Percentiles rank a stretch among this genome's conserved stretches.
phyloP scores from a whole-genome alignment of 2,888 invertebrate genomes.

The Ormyrus nitidulus region DNA sequence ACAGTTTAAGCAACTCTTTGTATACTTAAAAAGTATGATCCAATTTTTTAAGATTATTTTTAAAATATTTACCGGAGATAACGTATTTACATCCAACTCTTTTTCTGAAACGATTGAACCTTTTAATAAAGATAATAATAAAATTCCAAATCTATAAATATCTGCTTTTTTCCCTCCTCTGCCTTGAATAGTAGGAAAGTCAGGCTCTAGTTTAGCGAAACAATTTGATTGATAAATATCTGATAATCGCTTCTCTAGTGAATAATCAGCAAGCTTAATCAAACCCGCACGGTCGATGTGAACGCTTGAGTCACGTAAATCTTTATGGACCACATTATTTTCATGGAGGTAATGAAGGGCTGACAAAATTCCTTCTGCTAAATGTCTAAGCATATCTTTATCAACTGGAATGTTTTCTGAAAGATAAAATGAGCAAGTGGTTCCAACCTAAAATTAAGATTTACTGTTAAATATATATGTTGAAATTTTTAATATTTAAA shows the following conservation, averaged over 20 bases:
- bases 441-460: slow-evolving; percentile 68
- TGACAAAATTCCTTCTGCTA: slow-evolving; percentile 84
- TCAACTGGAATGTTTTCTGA: slow-evolving; percentile 77
- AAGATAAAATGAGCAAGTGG: slow-evolving; percentile 76
- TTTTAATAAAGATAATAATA: slow-evolving; percentile 82
- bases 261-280: slow-evolving; percentile 82
- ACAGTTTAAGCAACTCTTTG: too few species aligned
- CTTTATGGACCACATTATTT: slow-evolving; percentile 88
- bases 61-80: slow-evolving; percentile 70
- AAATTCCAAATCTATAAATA: slow-evolving; percentile 83
- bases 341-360: slow-evolving; percentile 88
- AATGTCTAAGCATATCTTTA: slow-evolving; percentile 79
- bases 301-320: slow-evolving; percentile 85
- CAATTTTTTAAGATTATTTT: background rate
- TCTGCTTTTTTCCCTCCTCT: slow-evolving; percentile 84
- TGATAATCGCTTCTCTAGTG: slow-evolving; percentile 82
- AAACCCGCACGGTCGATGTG: slow-evolving; percentile 82
- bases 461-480: background rate
- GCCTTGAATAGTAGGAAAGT: slow-evolving; percentile 71
- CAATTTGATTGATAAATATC: slow-evolving; percentile 76
- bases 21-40: background rate
- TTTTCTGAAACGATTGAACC: slow-evolving; percentile 77
- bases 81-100: slow-evolving; percentile 79
- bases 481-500: background rate
- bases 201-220: slow-evolving; percentile 69